These are phyloP conservation scores for Zele albiditarsus DNA, from an alignment of 2,888 invertebrate species.

Conservation along the genomic window DNA sequence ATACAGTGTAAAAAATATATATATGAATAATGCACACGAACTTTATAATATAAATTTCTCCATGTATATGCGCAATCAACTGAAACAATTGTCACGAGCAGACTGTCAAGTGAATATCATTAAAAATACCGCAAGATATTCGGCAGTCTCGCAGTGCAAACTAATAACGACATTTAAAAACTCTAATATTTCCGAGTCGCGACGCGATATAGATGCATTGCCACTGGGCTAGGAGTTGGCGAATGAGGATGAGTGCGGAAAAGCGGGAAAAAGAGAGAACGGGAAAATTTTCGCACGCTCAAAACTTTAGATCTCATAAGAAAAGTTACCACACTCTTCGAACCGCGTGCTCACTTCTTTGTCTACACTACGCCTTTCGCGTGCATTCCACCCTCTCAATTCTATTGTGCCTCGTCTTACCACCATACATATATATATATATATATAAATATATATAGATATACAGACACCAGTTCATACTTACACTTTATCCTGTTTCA, in stretches of 20 bases:
- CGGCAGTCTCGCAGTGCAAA: conserved; percentile 61
- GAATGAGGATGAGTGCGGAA: not conserved
- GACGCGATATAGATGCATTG: conserved; percentile 36
- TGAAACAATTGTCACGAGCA: not conserved
- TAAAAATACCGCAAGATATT: conserved; percentile 59
- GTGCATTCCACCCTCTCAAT: conserved; percentile 8
- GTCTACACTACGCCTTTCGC: conserved; percentile 43
- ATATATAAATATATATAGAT: conserved; percentile 1
- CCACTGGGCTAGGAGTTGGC: conserved; percentile 33
- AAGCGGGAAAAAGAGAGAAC: not conserved
- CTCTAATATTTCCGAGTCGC: conserved; percentile 65
- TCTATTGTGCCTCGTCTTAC: conserved; percentile 32
- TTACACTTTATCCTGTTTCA: conserved; percentile 11
- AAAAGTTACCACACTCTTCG: conserved; percentile 65
- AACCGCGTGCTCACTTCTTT: conserved; percentile 57
- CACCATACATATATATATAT: not conserved
- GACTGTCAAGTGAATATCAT: conserved; percentile 46
- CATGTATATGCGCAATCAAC: not conserved
- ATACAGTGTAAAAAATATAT: too few species aligned
- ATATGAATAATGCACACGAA: too few species aligned
- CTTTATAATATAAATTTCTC: too few species aligned
- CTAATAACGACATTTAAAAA: conserved; percentile 69
- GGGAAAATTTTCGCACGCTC: conserved; percentile 62
- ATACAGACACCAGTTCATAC: not conserved
- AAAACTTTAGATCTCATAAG: conserved; percentile 69